Base-by-base conservation (phyloP, 2,888 invertebrate genomes). In the Lithophane leautieri region DNA sequence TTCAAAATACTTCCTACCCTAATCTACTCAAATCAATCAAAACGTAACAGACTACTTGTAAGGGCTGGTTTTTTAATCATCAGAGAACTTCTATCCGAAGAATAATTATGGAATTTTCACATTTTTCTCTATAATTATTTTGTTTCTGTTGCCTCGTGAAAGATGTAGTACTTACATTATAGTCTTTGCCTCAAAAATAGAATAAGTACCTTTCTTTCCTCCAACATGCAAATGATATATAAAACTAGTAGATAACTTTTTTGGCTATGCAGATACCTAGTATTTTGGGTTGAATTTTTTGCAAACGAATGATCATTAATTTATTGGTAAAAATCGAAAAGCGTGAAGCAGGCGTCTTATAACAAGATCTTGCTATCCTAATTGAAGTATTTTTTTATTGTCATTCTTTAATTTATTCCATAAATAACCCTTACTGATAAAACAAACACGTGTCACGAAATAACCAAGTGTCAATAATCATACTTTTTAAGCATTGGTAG, bases 381-480 rank as follows among this genome's bases (percentile, higher is more conserved):
- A 42, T 60, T 28, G 9, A 25, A 52, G 4, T 42, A 11, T 61
- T 28, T 44, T 56, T 50, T 25, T 14, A 16, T 11, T 34, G 34
- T 11, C 14, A 3, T 11, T 22, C 8, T 11, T 19, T 19, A 14
- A 3, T 28, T 42, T 44, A 12, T 52, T 44, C 0, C 0, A 60
- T 52, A 61, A 52, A 25, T 54, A 69, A 78, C 69, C 28, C 2
- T 34, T 4, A 4, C 34, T 34, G 34, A 34, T 34, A 34, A 34
- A 34, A 34, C 4, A 63, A 74, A 65, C 79, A 79, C 82, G 82
- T 85, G 74, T 70, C 65, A 74, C 6, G 8, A 52, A 63, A 11
- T 56, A 78, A 58, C 63, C 67, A 68, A 72, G 14, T 63, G 47
- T 28, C 19, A 52, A 28, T 58, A 58, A 4, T 34, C 16, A 52